Conservation (phyloP, 2,113 vertebrate genomes). For the Synchiropus splendidus region DNA sequence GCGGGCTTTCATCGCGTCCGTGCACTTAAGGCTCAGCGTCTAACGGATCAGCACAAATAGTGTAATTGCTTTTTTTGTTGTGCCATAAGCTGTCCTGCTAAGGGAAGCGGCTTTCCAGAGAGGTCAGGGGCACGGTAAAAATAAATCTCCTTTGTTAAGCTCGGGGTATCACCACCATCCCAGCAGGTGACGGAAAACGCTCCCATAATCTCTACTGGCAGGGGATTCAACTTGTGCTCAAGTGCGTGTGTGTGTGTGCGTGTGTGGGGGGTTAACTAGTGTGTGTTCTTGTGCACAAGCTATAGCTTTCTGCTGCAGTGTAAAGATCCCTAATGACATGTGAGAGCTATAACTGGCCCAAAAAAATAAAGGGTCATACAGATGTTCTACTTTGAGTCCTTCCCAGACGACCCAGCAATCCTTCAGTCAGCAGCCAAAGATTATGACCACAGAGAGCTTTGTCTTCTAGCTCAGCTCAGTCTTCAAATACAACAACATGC, state of each 20-base stretch:
- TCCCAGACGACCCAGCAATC: no score
- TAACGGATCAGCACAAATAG: slow-evolving; percentile 49
- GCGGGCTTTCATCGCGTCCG: slow-evolving; percentile 24
- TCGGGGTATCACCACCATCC: slow-evolving; percentile 38
- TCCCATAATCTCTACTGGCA: slow-evolving; percentile 39
- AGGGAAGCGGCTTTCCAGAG: slow-evolving; percentile 44
- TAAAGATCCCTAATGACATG: no score
- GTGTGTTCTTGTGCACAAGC: neutral
- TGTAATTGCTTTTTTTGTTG: slow-evolving; percentile 63
- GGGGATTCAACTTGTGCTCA: slow-evolving; percentile 22
- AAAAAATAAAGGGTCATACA: no score
- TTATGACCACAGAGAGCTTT: no score
- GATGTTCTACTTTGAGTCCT: no score
- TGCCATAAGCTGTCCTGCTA: slow-evolving; percentile 43
- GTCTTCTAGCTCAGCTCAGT: no score
- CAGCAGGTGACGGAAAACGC: slow-evolving; percentile 39
- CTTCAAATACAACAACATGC: no score
- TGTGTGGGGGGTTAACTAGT: neutral
- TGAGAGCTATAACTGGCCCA: no score
- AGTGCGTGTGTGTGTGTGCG: neutral
- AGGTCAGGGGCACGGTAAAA: slow-evolving; percentile 49
- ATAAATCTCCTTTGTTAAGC: slow-evolving; percentile 61
- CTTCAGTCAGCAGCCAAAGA: no score
- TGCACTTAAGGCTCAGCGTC: slow-evolving; percentile 30
- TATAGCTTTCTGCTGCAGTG: no score